Percentiles rank a stretch among this genome's conserved stretches.
These are phyloP conservation scores for Plagodis pulveraria DNA, from an alignment of 2,888 invertebrate species.

Conservation along the genomic window DNA sequence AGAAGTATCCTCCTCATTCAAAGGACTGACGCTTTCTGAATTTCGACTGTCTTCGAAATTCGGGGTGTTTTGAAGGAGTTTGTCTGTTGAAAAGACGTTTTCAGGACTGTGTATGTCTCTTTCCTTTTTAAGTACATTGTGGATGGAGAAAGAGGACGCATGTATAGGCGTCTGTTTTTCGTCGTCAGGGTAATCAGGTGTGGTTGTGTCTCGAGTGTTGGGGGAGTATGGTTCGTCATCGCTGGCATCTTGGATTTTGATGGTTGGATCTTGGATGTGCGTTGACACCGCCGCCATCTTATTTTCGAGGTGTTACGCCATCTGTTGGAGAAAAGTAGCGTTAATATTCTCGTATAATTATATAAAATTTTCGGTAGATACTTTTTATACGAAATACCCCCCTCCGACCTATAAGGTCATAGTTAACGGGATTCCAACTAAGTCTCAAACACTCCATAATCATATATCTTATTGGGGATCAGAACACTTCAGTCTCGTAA, in stretches of 20 bases:
- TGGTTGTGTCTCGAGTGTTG: conserved; percentile 70
- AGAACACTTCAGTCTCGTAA: too few relatives aligned
- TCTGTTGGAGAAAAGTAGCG: conserved; percentile 53
- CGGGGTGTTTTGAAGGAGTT: conserved; percentile 75
- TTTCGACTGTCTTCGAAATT: conserved; percentile 44
- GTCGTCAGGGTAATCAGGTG: conserved; percentile 72
- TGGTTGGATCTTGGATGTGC: conserved; percentile 68
- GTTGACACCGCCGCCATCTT: conserved; percentile 81
- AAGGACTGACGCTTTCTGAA: conserved; percentile 65
- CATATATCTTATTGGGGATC: too few relatives aligned
- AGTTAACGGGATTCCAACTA: too few relatives aligned
- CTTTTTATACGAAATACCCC: too few relatives aligned
- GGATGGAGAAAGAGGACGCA: conserved; percentile 77
- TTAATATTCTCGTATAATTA: too few relatives aligned
- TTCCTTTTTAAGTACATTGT: conserved; percentile 80
- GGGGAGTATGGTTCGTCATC: conserved; percentile 79
- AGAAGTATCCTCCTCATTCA: conserved; percentile 69
- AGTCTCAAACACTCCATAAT: too few relatives aligned
- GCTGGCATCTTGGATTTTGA: conserved; percentile 77
- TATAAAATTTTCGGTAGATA: too few relatives aligned
- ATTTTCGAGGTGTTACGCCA: conserved; percentile 62
- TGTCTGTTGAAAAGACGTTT: conserved; percentile 80
- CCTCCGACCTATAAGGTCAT: too few relatives aligned
- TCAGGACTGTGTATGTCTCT: conserved; percentile 76
- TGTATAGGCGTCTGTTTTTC: conserved; percentile 69